Conservation (phyloP, 1,140 invertebrate species). For the Apolygus lucorum region DNA sequence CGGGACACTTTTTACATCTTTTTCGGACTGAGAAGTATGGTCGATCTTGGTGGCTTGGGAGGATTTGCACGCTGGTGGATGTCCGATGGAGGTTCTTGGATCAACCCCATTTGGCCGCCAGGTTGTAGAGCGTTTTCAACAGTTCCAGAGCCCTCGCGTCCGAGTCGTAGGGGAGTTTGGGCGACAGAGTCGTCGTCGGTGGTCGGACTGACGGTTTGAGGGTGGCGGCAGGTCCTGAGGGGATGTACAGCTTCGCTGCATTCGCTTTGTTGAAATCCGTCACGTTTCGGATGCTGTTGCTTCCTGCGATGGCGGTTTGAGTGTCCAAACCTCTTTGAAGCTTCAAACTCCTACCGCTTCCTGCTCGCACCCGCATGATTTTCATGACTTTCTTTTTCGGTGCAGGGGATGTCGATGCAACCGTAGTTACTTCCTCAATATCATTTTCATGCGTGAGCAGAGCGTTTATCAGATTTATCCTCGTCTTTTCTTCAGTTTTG, state of each 20-base stretch:
- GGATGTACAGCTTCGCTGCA: slow-evolving; percentile 28
- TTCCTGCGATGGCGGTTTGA: slow-evolving; percentile 1
- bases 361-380: slow-evolving; percentile 7
- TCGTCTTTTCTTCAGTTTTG: slow-evolving; percentile 52
- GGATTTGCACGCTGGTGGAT: background rate
- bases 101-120: slow-evolving; percentile 66
- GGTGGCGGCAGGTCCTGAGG: slow-evolving; percentile 34
- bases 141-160: slow-evolving; percentile 69
- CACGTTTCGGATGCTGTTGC: slow-evolving; percentile 32
- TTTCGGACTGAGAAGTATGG: slow-evolving; percentile 19
- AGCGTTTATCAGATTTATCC: slow-evolving; percentile 53
- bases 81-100: background rate
- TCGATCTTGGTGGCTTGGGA: slow-evolving; percentile 22
- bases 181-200: slow-evolving; percentile 18
- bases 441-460: slow-evolving; percentile 43
- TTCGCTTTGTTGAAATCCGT: slow-evolving; percentile 23
- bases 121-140: slow-evolving; percentile 67
- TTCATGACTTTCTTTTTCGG: slow-evolving; percentile 19
- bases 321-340: slow-evolving; percentile 31
- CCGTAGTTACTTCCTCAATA: slow-evolving; percentile 34
- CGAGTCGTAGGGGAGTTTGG: slow-evolving; percentile 39
- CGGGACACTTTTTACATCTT: background rate
- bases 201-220: slow-evolving; percentile 34
- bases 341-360: slow-evolving; percentile 29
- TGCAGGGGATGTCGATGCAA: background rate